Base-by-base conservation (phyloP, 1,140 invertebrate genomes). In the Drosophila paulistorum region DNA sequence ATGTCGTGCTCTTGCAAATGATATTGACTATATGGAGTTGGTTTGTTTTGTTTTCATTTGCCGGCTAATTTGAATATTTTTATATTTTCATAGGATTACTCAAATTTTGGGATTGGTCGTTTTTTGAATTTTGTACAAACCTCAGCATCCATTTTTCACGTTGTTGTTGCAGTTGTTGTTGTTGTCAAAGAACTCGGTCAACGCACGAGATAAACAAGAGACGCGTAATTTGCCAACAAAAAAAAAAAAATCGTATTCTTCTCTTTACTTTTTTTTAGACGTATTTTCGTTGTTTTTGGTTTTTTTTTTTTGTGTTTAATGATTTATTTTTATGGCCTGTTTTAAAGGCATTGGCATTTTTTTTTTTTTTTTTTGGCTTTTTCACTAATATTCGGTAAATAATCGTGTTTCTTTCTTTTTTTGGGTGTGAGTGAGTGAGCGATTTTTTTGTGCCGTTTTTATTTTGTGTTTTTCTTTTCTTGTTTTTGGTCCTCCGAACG, bases 101-200 rank as follows among this genome's bases (percentile, higher is more conserved):
- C 41, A 65, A 51, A 60, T 30, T 58, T 17, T 63, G 35, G 7
- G 11, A 74, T 62, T 57, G 2, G 10, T 37, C 10, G 7, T 37
- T 37, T 37, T 37, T 37, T 35, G 35, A 10, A 10, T 51, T 39
- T 73, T 63, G 60, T 87, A 89, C 84, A 84, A 80, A 89, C 84
- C 84, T 89, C 84, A 67, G 74, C 74, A 84, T 89, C 84, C 84
- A 87, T 87, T 65, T 78, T 71, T 66, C 39, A 37, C 70, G 20
- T 23, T 60, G 17, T 37, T 11, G 55, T 42, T 54, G 48, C 20
- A 23, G 20, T 23, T 66, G 63, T 64, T 72, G 63, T 64, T 72
- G 42, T 78, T 71, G 51, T 60, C 41, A 51, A 45, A 83, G 65
- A 87, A 80, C 68, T 89, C 83, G 84, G 84, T 87, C 84, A 87